A percentile compares a stretch with the other conserved stretches of the same genome.
Evolutionary conservation across 2,113 vertebrate species (phyloP).

Genomic region (Prochilodus magdalenae): DNA sequence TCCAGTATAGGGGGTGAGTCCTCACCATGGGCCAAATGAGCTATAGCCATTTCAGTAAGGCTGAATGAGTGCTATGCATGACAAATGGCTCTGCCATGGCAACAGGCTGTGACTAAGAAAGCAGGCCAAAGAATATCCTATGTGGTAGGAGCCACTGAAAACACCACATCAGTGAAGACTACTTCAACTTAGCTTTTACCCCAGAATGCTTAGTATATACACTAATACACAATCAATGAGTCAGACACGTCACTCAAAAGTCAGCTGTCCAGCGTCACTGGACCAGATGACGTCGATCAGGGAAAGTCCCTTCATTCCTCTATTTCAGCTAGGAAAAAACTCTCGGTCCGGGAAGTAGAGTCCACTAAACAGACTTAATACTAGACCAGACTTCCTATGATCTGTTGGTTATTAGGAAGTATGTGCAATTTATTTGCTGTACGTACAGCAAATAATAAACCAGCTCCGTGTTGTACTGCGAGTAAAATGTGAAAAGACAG

Average conservation of each 20-base stretch:
- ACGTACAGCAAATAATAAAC: too few species aligned
- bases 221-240: not conserved
- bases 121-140: constrained; percentile 45
- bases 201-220: not conserved
- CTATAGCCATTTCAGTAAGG: constrained; percentile 45
- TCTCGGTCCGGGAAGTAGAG: not conserved
- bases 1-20: constrained; percentile 15
- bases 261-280: not conserved
- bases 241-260: not conserved
- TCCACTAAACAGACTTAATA: not conserved
- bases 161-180: not conserved
- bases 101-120: constrained; percentile 60
- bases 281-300: not conserved
- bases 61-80: constrained; percentile 62
- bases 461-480: too few species aligned
- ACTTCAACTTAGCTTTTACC: not conserved
- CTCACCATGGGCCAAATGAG: constrained; percentile 9
- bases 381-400: not conserved
- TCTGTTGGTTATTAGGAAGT: not conserved
- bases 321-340: not conserved
- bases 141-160: not conserved
- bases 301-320: constrained; percentile 9
- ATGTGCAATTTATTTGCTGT: too few species aligned
- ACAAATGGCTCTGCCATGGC: constrained; percentile 63
- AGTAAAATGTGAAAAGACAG: too few species aligned